Evolutionary conservation across 2,797 vertebrate genomes (phyloP).

Genomic region (Sardinella longiceps): DNA sequence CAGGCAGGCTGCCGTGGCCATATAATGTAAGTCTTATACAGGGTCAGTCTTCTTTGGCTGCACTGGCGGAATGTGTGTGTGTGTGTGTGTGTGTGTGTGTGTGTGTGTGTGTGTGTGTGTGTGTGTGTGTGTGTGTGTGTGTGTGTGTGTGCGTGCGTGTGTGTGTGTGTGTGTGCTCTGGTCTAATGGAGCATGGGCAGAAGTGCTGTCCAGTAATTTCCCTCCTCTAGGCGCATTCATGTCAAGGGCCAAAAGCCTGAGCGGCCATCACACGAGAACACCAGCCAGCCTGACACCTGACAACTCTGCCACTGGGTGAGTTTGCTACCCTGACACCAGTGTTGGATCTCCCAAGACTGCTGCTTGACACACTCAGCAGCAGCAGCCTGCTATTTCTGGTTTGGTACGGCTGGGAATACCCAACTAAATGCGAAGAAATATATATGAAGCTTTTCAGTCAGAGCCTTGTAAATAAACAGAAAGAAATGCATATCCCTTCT

Average conservation of each 20-base stretch:
- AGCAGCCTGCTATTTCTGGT: too few relatives aligned
- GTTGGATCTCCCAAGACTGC: too few relatives aligned
- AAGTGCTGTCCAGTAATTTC: neutral
- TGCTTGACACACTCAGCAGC: too few relatives aligned
- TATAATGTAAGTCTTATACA: too few relatives aligned
- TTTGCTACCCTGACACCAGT: too few relatives aligned
- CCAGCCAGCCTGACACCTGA: neutral
- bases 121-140: neutral
- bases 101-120: neutral
- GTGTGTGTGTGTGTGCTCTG: neutral
- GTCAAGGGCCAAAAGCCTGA: neutral
- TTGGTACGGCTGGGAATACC: too few relatives aligned
- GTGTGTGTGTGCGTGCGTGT: neutral
- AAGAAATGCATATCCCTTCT: too few relatives aligned
- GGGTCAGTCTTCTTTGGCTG: conserved; percentile 13
- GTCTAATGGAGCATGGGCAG: neutral
- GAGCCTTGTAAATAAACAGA: too few relatives aligned
- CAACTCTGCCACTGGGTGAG: neutral
- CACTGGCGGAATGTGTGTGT: neutral
- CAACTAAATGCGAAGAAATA: too few relatives aligned
- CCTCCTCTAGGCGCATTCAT: neutral
- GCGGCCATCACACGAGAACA: neutral
- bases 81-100: neutral
- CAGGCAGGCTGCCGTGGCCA: neutral
- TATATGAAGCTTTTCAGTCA: too few relatives aligned